Percentiles rank a stretch among this genome's conserved stretches.
phyloP scores from a whole-genome alignment of 2,113 vertebrate genomes.

The Odocoileus hemionus region DNA sequence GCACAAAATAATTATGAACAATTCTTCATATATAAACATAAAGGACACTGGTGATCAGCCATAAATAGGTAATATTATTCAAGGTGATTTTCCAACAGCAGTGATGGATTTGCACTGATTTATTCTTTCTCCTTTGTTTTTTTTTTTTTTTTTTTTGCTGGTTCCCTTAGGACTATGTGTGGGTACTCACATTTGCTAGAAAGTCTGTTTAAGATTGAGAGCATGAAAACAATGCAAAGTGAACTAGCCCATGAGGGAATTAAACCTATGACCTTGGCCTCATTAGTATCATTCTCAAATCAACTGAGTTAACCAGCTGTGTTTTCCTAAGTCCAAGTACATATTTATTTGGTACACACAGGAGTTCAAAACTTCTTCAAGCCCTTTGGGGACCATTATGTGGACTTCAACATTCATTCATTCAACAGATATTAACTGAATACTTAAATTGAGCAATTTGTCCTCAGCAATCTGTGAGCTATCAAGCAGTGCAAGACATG shows the following conservation, averaged over 20 bases:
- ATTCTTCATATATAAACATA: slow-evolving; percentile 10
- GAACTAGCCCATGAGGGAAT: background rate
- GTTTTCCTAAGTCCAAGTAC: slow-evolving; percentile 40
- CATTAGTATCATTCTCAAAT: slow-evolving; percentile 29
- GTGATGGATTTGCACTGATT: background rate
- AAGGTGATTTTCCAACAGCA: background rate
- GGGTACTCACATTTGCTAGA: slow-evolving; percentile 30
- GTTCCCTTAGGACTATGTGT: background rate
- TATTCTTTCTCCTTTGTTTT: background rate
- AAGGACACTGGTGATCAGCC: background rate
- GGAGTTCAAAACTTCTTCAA: slow-evolving; percentile 10
- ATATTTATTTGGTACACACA: slow-evolving; percentile 54
- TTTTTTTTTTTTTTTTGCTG: background rate
- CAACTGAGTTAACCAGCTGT: slow-evolving; percentile 35
- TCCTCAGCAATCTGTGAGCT: background rate
- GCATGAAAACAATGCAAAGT: slow-evolving; percentile 36
- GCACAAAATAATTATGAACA: background rate
- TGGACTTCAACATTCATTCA: background rate
- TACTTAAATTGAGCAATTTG: background rate
- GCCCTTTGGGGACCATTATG: background rate
- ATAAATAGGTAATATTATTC: background rate
- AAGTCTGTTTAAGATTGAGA: slow-evolving; percentile 52
- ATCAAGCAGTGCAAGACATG: background rate
- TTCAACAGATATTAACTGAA: slow-evolving; percentile 8
- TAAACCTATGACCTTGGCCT: slow-evolving; percentile 51